Percentiles rank a stretch among this genome's conserved stretches.
Conservation (phyloP, 2,888 invertebrate genomes). For the Apotomis turbidana region DNA sequence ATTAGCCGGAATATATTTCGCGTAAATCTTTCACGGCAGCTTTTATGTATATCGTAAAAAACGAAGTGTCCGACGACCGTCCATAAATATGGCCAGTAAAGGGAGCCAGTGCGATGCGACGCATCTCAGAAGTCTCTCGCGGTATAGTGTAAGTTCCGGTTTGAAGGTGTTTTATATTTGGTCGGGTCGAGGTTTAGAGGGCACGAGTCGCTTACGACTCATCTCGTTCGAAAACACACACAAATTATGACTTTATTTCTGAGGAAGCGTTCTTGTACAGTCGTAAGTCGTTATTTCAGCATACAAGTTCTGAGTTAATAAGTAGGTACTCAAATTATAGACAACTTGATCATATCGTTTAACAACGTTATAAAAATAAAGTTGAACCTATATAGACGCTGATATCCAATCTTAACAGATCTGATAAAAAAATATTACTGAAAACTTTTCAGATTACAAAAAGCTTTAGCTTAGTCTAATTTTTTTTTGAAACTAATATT, state of each 20-base stretch:
- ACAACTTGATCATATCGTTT: too few species aligned
- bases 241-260: conserved; percentile 47
- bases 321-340: too few species aligned
- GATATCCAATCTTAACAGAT: too few species aligned
- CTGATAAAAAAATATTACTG: too few species aligned
- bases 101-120: conserved; percentile 45
- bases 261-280: conserved; percentile 20
- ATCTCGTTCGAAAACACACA: conserved; percentile 44
- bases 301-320: not conserved
- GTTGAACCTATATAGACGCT: too few species aligned
- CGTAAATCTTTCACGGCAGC: conserved; percentile 81
- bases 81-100: conserved; percentile 79
- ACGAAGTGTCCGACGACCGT: conserved; percentile 75
- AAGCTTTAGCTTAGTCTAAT: too few species aligned
- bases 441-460: too few species aligned
- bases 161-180: conserved; percentile 20
- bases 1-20: conserved; percentile 80
- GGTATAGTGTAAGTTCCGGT: not conserved
- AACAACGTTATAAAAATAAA: too few species aligned
- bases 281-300: not conserved
- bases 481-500: too few species aligned
- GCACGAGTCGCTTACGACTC: conserved; percentile 37
- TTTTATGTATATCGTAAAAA: conserved; percentile 83
- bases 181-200: conserved; percentile 33
- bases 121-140: conserved; percentile 2